A percentile compares a stretch with the other conserved stretches of the same genome.
Evolutionary conservation across 2,888 invertebrate genomes (phyloP).

Genomic region (Leptothorax acervorum): DNA sequence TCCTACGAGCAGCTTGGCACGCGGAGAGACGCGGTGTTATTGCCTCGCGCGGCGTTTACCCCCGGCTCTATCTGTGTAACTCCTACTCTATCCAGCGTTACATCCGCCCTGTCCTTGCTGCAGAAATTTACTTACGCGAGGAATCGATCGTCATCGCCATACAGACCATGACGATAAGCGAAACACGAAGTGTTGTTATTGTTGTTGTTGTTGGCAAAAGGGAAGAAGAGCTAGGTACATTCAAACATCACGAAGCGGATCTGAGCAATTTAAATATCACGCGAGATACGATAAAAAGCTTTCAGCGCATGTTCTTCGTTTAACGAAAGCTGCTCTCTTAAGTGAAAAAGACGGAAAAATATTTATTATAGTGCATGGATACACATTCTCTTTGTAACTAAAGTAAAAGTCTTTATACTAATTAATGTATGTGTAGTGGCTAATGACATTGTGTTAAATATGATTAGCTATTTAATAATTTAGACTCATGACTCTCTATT

Average conservation of each 20-base stretch:
- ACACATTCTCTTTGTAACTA: not conserved
- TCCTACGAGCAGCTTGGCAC: conserved; percentile 77
- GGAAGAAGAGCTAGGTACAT: not conserved
- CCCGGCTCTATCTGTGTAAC: conserved; percentile 48
- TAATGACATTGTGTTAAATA: not conserved
- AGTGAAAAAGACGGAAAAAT: not conserved
- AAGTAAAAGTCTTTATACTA: not conserved
- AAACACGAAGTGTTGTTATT: not conserved
- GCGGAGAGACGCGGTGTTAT: conserved; percentile 71
- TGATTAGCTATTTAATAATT: conserved; percentile 32
- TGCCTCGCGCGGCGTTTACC: conserved; percentile 68
- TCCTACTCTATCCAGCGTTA: conserved; percentile 47
- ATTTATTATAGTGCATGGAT: not conserved
- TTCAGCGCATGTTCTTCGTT: not conserved
- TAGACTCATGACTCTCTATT: conserved; percentile 10
- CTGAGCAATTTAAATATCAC: not conserved
- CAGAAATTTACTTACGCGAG: conserved; percentile 43
- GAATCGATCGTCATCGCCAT: conserved; percentile 45
- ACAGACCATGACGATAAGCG: conserved; percentile 33
- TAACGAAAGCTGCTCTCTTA: no score
- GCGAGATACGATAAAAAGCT: not conserved
- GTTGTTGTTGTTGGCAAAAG: not conserved
- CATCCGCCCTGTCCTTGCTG: conserved; percentile 41
- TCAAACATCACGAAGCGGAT: not conserved
- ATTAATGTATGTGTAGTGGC: not conserved